Evolutionary conservation across 2,113 vertebrate genomes (phyloP), one percentile per base, ranked within the genome.

Genomic region (Eurystomus gularis): DNA sequence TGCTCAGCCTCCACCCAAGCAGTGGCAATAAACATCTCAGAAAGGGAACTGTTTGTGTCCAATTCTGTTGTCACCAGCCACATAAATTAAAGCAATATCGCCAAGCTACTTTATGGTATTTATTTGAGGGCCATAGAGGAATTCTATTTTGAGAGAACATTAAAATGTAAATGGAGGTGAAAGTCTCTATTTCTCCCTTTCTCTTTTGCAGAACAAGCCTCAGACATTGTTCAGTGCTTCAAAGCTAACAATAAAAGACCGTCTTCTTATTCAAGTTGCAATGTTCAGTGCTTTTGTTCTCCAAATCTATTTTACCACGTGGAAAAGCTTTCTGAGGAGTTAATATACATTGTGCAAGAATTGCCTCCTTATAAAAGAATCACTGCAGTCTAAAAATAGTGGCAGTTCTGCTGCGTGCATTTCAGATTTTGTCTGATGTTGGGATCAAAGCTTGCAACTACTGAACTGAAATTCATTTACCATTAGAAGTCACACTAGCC

Each of bases 91-190:
- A 95, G 81, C 23, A 83, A 88, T 79, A 96, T 91, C 84, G 86
- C n/a, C 48, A 91, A 93, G 88, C 58, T 94, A 96, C 71, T 8
- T 7, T 40, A 31, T 62, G 44, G 72, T 91, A 87, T 90, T 94
- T 93, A 82, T 66, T 70, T 9, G 5, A 90, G 21, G 46, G 40
- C 25, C 80, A 77, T 64, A 78, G 85, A 86, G 18, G 26, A 94
- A 82, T 96, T 95, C 82, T 95, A 94, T 96, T 96, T 97, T 94
- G 73, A 96, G 82, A 95, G 75, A 92, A 97, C 78, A 97, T 94
- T 95, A 84, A 80, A 94, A 95, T 97, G 86, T 96, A 97, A 98
- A 97, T 95, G 86, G 86, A 96, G 49, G 75, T 93, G 48, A 91
- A 95, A 96, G 16, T 93, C 66, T 82, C 42, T 76, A n/a, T 80